Base-by-base conservation (phyloP, 23 tunicate species). In the Styela plicata region DNA sequence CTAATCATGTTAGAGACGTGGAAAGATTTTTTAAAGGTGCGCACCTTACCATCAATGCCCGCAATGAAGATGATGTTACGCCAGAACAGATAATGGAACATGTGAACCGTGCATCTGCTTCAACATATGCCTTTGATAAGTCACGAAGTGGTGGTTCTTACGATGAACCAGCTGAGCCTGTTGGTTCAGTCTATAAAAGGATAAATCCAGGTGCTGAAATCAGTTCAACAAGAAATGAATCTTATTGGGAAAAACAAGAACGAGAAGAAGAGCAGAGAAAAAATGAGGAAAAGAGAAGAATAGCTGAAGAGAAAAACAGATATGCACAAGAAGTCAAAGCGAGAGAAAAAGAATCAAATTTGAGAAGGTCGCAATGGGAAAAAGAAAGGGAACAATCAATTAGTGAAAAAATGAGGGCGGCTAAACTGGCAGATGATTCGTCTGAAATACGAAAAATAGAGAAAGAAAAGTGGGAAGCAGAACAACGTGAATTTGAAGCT, bases 21-120 rank as follows among this genome's bases (percentile, higher is more conserved):
- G 79, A 81, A 28, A 64, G 98, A 32, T 93, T 93, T 85, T 93
- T 93, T 84, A 84, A 93, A 89, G 89, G 89, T 24, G 84, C 86
- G 34, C 97, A 92, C 83, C 66, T 92, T 19, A 84, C 91, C 0
- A 57, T 92, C 31, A 83, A 84, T 69, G 89, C 90, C 31, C 88
- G 97, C 2, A 92, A 92, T 70, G 97, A 92, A 29, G 97, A 92
- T 84, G 97, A 92, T 34, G 92, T 87, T 30, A 74, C 89, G 1
- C 87, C 97, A 23, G 97, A 87, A 25, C 90, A 92, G 66, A 92
- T 92, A 52, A 92, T 92, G 97, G 34, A 75, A 0, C 92, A 87
- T 66, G 92, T 92, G 24, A 44, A 30, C 16, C 86, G 86, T 33
- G 71, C 88, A 26, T 89, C 97, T 52, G 81, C 81, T 0, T 83